Base-by-base conservation (phyloP, 2,797 vertebrate species). In the Octomys mimax region DNA sequence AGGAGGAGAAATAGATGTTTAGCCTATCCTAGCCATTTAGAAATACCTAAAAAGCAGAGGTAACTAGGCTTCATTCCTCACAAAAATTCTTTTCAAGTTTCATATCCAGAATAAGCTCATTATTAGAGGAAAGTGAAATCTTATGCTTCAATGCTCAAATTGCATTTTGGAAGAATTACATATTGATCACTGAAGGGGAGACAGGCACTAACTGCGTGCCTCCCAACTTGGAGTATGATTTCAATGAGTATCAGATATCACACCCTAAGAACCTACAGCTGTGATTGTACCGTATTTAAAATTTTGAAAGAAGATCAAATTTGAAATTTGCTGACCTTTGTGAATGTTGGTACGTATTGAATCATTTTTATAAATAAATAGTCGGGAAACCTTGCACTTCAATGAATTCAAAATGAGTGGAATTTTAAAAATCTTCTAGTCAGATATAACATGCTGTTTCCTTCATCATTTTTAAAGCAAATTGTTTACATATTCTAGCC, bases 21-120 rank as follows among this genome's bases (percentile, higher is more conserved):
- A 95, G 33, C 2, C 49, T 46, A 6, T 6, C n/a, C 70, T 46
- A 33, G 9, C 82, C 42, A 83, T 91, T 92, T 96, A 97, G 87
- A 95, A 93, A 91, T 94, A 83, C n/a, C 33, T 57, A 57, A 92
- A 94, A 86, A 79, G 22, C 49, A 90, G 87, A 94, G 75, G 31
- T 80, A 94, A 80, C 11, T 92, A 89, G 49, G 26, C 73, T 54
- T 94, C 64, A 86, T 87, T 84, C 61, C 5, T 75, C 80, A 78
- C 24, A 31, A 95, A 94, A 82, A 88, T 66, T 92, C 5, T 92
- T 85, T 90, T 89, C 73, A 77, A 93, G 18, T 6, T 89, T 96
- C 70, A 66, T 80, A 85, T 77, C 54, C 21, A 95, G 26, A 96
- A 91, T 80, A 79, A 81, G 33, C 36, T 93, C 83, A 85, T 95